Conservation (phyloP, 1,140 invertebrate genomes). For the Phymorhynchus buccinoides region DNA sequence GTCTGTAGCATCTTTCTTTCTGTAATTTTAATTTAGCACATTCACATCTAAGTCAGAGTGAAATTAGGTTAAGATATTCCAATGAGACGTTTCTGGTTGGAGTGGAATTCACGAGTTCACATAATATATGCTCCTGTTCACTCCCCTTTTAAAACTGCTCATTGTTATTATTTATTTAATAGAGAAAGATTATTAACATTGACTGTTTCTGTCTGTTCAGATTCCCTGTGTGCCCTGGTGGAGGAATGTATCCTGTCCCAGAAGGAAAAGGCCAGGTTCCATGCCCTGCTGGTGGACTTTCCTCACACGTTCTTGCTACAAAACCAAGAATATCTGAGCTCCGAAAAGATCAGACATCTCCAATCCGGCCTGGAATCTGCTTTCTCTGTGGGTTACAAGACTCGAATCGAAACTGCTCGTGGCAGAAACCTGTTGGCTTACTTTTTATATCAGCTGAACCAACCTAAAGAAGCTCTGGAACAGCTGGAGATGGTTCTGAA, state of each 20-base stretch:
- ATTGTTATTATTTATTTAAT: too few species aligned
- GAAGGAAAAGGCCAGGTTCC: not conserved
- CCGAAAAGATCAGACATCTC: not conserved
- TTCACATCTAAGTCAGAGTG: too few species aligned
- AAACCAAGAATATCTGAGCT: not conserved
- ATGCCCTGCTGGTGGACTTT: not conserved
- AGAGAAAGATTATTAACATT: too few species aligned
- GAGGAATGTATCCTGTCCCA: not conserved
- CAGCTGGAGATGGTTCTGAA: not conserved
- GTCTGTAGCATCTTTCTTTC: too few species aligned
- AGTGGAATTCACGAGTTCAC: too few species aligned
- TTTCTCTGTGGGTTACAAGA: conserved; percentile 9
- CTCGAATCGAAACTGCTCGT: conserved; percentile 22
- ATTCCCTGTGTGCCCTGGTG: not conserved
- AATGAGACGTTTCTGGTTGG: too few species aligned
- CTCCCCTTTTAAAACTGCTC: too few species aligned
- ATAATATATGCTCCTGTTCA: too few species aligned
- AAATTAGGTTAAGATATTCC: too few species aligned
- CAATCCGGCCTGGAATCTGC: conserved; percentile 11
- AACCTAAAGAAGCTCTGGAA: not conserved
- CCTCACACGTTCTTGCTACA: conserved; percentile 28
- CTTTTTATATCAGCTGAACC: not conserved
- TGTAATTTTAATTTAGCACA: too few species aligned
- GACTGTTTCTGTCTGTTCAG: conserved; percentile 1
- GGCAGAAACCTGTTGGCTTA: conserved; percentile 17